Percentiles rank a stretch among this genome's conserved stretches.
Evolutionary conservation across 2,113 vertebrate species (phyloP).

Genomic region (Cephalophus harveyi): DNA sequence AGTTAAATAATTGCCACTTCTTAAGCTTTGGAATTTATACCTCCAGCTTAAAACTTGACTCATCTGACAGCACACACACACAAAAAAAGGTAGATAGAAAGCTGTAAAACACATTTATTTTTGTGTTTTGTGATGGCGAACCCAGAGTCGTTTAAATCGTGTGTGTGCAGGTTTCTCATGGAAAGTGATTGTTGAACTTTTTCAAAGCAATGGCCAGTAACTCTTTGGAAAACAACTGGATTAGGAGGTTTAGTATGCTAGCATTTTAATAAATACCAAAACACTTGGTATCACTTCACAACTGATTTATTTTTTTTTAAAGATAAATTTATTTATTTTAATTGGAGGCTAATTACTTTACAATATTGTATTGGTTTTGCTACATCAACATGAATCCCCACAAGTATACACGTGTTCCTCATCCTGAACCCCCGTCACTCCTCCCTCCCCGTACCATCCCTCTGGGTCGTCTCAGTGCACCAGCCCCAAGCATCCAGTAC

Average conservation of each 20-base stretch:
- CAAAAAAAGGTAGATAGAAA: background rate
- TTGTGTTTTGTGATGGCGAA: conserved; percentile 5
- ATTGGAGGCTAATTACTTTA: too few relatives aligned
- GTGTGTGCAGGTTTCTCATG: background rate
- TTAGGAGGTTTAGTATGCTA: background rate
- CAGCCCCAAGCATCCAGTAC: too few relatives aligned
- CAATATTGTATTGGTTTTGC: too few relatives aligned
- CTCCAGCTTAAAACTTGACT: background rate
- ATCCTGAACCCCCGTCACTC: too few relatives aligned
- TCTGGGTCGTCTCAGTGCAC: too few relatives aligned
- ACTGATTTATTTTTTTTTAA: background rate
- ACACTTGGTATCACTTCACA: background rate
- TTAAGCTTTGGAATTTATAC: background rate
- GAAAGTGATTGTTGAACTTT: background rate
- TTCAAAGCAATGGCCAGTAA: background rate
- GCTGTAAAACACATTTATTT: background rate
- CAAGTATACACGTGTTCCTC: too few relatives aligned
- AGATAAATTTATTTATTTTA: too few relatives aligned
- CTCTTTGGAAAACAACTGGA: background rate
- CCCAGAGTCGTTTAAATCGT: background rate
- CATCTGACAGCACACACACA: background rate
- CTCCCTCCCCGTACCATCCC: too few relatives aligned
- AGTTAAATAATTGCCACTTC: background rate
- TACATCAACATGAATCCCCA: too few relatives aligned
- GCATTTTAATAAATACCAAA: conserved; percentile 20